phyloP scores from a whole-genome alignment of 1,140 invertebrate genomes.

The Drosophila paulistorum region DNA sequence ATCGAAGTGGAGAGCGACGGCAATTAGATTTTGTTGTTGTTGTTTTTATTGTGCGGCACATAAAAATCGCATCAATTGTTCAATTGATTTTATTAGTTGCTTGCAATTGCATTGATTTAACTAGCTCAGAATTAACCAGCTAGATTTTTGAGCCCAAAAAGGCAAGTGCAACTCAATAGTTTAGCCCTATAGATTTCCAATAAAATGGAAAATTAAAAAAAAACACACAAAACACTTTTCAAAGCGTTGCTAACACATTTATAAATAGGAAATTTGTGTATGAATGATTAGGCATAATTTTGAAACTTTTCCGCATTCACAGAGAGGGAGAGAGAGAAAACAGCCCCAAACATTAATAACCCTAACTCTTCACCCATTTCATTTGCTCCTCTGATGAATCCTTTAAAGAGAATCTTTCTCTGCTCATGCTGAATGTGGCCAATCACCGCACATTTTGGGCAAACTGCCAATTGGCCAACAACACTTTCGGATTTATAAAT shows the following conservation, averaged over 20 bases:
- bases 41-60: slow-evolving; percentile 15
- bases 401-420: background rate
- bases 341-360: background rate
- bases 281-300: background rate
- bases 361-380: background rate
- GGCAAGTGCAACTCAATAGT: no score
- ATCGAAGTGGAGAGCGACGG: slow-evolving; percentile 16
- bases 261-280: no score
- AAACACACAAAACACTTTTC: no score
- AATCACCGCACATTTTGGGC: slow-evolving; percentile 26
- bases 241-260: no score
- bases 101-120: slow-evolving; percentile 12
- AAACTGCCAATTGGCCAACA: slow-evolving; percentile 49
- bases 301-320: background rate
- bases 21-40: slow-evolving; percentile 21
- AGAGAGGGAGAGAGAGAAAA: background rate
- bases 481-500: slow-evolving; percentile 41
- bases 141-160: background rate
- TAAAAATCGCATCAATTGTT: slow-evolving; percentile 33
- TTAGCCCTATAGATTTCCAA: no score
- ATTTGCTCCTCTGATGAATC: background rate
- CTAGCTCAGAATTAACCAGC: background rate
- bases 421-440: background rate
- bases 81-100: slow-evolving; percentile 29
- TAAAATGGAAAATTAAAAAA: no score